phyloP scores from a whole-genome alignment of 2,797 vertebrate genomes.

The Apogon talboti region DNA sequence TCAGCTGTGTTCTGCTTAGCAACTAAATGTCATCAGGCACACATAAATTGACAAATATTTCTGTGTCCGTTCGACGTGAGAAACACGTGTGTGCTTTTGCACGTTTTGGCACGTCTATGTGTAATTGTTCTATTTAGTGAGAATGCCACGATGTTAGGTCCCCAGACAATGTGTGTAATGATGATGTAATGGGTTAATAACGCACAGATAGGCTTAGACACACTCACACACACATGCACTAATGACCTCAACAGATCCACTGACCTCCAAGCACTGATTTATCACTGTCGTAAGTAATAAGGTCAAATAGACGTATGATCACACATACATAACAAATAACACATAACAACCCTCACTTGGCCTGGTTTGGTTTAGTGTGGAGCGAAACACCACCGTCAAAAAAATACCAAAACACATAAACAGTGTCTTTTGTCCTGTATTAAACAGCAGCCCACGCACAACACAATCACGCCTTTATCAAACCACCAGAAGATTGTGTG shows the following conservation, averaged over 20 bases:
- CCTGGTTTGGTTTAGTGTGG: slow-evolving; percentile 44
- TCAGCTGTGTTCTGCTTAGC: slow-evolving; percentile 10
- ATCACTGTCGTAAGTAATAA: slow-evolving; percentile 38
- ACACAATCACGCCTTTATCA: slow-evolving; percentile 41
- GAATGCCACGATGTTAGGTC: slow-evolving; percentile 28
- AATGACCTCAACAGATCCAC: slow-evolving; percentile 33
- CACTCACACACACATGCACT: not conserved
- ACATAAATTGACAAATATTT: slow-evolving; percentile 2
- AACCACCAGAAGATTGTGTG: slow-evolving; percentile 46
- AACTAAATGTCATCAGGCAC: slow-evolving; percentile 4
- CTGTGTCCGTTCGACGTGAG: not conserved
- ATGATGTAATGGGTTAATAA: slow-evolving; percentile 67
- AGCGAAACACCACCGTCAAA: slow-evolving; percentile 13
- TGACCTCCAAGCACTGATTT: slow-evolving; percentile 37
- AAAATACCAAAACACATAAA: slow-evolving; percentile 31
- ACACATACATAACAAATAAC: slow-evolving; percentile 14
- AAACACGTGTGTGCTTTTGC: slow-evolving; percentile 23
- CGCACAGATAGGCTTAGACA: slow-evolving; percentile 3
- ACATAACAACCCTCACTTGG: slow-evolving; percentile 25
- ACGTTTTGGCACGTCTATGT: slow-evolving; percentile 12
- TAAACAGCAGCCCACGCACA: slow-evolving; percentile 37
- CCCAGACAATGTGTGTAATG: slow-evolving; percentile 41
- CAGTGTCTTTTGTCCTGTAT: slow-evolving; percentile 32
- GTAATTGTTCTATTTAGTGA: slow-evolving; percentile 4
- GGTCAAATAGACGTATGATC: slow-evolving; percentile 27